Evolutionary conservation across 2,797 vertebrate genomes (phyloP).

Genomic region (Tiaroga cobitis): DNA sequence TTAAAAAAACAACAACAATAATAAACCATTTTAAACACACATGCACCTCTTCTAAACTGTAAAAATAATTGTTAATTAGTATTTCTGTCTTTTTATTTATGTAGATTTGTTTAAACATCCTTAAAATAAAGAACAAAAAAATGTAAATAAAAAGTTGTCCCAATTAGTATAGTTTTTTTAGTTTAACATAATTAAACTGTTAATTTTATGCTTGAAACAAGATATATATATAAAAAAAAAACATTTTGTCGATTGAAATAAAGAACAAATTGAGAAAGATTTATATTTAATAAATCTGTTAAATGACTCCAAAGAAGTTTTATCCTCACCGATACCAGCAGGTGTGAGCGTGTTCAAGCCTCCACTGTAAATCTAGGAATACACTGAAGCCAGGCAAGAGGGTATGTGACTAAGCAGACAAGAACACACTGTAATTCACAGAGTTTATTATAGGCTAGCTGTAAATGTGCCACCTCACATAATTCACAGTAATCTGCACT

Average conservation of each 20-base stretch:
- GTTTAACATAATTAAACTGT: background rate
- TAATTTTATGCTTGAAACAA: background rate
- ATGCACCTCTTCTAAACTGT: background rate
- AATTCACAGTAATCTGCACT: constrained; percentile 25
- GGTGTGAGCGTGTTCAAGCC: background rate
- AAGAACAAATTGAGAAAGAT: background rate
- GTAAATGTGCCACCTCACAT: constrained; percentile 20
- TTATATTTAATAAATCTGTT: constrained; percentile 12
- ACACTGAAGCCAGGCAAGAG: constrained; percentile 13
- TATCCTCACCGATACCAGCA: background rate
- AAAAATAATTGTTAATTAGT: background rate
- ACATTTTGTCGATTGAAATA: background rate
- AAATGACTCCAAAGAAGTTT: background rate
- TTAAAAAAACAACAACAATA: no score
- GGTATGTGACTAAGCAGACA: constrained; percentile 3
- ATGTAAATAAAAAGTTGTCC: no score
- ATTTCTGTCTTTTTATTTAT: background rate
- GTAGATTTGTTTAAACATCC: background rate
- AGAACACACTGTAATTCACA: constrained; percentile 25
- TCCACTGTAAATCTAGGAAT: constrained; percentile 26
- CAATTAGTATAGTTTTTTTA: background rate
- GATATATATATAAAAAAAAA: background rate
- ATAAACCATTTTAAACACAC: background rate
- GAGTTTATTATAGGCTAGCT: constrained; percentile 32
- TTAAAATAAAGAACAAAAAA: background rate